These are phyloP conservation scores for Dolichallabes microphthalmus DNA, from an alignment of 2,113 vertebrate genomes.

Conservation along the genomic window DNA sequence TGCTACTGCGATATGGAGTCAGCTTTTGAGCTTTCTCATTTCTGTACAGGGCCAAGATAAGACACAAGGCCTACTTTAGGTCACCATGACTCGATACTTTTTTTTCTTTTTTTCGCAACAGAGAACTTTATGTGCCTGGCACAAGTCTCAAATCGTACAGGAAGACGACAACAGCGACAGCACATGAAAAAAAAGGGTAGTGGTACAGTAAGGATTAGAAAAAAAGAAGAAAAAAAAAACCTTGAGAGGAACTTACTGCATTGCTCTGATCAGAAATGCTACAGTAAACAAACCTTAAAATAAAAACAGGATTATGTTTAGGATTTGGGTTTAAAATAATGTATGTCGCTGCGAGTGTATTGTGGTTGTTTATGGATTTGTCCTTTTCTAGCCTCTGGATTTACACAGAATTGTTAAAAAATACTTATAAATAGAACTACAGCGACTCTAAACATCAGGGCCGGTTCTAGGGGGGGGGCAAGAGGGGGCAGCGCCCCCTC, in stretches of 20 bases:
- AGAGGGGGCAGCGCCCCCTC: too few species aligned
- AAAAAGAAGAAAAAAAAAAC: background rate
- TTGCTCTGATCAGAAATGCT: background rate
- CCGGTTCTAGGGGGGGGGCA: too few species aligned
- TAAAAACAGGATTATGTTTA: background rate
- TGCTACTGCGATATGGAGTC: conserved; percentile 21
- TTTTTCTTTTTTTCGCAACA: background rate
- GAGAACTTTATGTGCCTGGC: background rate
- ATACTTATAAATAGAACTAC: background rate
- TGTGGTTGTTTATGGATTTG: background rate
- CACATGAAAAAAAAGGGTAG: too few species aligned
- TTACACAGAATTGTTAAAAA: too few species aligned
- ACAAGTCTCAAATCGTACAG: too few species aligned
- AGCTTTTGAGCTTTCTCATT: background rate
- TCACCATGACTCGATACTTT: background rate
- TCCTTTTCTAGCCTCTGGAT: too few species aligned
- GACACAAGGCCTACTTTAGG: conserved; percentile 1
- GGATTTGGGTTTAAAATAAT: background rate
- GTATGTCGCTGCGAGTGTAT: background rate
- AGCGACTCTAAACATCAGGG: too few species aligned
- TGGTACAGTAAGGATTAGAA: background rate
- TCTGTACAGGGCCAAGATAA: background rate
- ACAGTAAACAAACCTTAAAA: background rate
- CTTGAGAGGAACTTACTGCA: background rate
- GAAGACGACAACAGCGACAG: background rate